Evolutionary conservation across 2,113 vertebrate species (phyloP), one percentile per base, ranked within the genome.

Genomic region (Chrysemys picta): DNA sequence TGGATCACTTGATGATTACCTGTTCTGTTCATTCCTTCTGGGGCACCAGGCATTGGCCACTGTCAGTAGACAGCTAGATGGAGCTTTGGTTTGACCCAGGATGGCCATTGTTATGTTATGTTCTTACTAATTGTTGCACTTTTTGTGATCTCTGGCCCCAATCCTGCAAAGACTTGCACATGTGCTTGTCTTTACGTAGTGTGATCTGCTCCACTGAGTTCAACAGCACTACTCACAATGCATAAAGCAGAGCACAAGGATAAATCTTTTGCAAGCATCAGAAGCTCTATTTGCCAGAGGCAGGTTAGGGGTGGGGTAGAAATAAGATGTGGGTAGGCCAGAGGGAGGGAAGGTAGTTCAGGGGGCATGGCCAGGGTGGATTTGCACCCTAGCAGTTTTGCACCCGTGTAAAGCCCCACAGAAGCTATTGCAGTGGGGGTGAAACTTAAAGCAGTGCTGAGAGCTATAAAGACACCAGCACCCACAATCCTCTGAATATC

Each of bases 81-180:
- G 19, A 53, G 17, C 52, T 54, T 54, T 54, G 53, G 21, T 54
- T 8, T 54, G 53, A 54, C 21, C 53, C 53, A 53, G 21, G 8
- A 54, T 54, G 21, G 53, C 53, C 53, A 9, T 54, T 54, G 7
- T 54, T 53, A 53, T 19, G 52, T 53, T 53, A 53, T 53, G 52
- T 53, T 54, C 21, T 54, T 54, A 54, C 22, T 80, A 84, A 93
- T 6, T 35, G 21, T 79, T 24, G 53, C 2, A 16, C 29, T 89
- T 93, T 31, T 10, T n/a, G 12, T 84, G 31, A 84, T 24, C 35
- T 11, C 79, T 80, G n/a, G 42, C 52, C n/a, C 5, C 86, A 57
- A 82, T n/a, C 19, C 31, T 69, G 3, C 2, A 0, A 10, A 24
- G 13, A 80, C 3, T 9, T 24, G 0, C 19, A 8, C 52, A 27